Evolutionary conservation across 1,140 invertebrate genomes (phyloP), one percentile per base, ranked within the genome.

Genomic region (Eumaeus atala): DNA sequence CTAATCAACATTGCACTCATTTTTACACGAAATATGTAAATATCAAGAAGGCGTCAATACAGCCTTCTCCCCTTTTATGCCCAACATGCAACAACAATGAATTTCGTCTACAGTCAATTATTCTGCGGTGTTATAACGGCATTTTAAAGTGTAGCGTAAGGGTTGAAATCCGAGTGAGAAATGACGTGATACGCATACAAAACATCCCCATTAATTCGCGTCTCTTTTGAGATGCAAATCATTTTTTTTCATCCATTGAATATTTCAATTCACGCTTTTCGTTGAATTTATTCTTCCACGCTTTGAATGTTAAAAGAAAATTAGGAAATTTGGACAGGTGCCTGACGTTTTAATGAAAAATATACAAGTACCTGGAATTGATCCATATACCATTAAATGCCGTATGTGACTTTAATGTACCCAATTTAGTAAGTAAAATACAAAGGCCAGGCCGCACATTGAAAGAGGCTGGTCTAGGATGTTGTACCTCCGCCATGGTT

Each of bases 171-270:
- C 70, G 72, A 76, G 76, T 77, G 64, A 67, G 64, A 65, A 73
- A 62, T 74, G 77, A 82, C 79, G 81, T 79, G 83, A 66, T 67
- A 67, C 67, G 83, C 77, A 84, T 86, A 71, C 66, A 62, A 73
- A 82, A 73, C 70, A 70, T 36, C 64, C 62, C 76, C 74, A 86
- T 86, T 86, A 86, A 80, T 74, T 79, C 72, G 57, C 74, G 62
- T 76, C 66, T 77, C 80, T 82, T 83, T 85, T 86, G 79, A 86
- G 61, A 86, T 86, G 83, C 75, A 84, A 86, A 86, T 86, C 70
- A 80, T 81, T 83, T 84, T 84, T 79, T 66, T 67, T 66, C 73
- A 59, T 73, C 81, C 77, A 84, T 83, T 83, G 81, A 77, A 86
- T 83, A 83, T 84, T 84, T 86, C 64, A 70, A 80, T 71, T 66